Conservation (phyloP, 2,797 vertebrate species). For the Sebastes reedi region DNA sequence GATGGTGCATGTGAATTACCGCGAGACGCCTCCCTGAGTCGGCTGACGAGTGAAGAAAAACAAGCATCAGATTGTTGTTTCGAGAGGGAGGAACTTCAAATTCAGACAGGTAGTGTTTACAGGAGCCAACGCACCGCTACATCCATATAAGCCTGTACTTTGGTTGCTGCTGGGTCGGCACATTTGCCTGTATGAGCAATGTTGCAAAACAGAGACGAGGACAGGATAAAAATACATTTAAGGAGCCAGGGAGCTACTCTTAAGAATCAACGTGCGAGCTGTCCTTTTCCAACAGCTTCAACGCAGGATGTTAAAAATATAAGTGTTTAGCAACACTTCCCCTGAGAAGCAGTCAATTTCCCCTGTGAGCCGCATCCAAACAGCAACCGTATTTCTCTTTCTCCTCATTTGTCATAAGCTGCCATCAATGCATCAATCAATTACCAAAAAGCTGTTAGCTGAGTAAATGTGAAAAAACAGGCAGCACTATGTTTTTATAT, state of each 20-base stretch:
- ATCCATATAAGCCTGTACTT: slow-evolving; percentile 19
- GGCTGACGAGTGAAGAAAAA: slow-evolving; percentile 30
- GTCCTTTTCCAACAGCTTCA: slow-evolving; percentile 3
- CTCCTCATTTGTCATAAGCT: slow-evolving; percentile 44
- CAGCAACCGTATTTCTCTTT: slow-evolving; percentile 4
- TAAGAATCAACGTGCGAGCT: slow-evolving; percentile 2
- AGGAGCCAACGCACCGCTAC: neutral
- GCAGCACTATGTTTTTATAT: slow-evolving; percentile 6
- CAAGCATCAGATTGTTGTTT: slow-evolving; percentile 18
- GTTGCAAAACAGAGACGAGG: slow-evolving; percentile 1
- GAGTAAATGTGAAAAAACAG: slow-evolving; percentile 28
- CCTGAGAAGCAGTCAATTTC: slow-evolving; percentile 10
- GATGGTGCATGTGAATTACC: slow-evolving; percentile 21
- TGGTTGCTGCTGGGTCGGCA: slow-evolving; percentile 1
- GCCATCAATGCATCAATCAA: slow-evolving; percentile 43
- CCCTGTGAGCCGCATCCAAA: slow-evolving; percentile 16
- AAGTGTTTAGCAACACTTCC: slow-evolving; percentile 7
- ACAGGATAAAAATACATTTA: neutral
- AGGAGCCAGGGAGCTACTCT: neutral
- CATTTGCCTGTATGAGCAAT: slow-evolving; percentile 11
- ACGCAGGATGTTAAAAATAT: neutral
- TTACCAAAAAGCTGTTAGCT: slow-evolving; percentile 47
- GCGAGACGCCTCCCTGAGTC: neutral
- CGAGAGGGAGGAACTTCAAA: slow-evolving; percentile 21
- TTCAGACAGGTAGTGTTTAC: slow-evolving; percentile 53